Evolutionary conservation across 2,797 vertebrate genomes (phyloP).

Genomic region (Muscicapa comitata): DNA sequence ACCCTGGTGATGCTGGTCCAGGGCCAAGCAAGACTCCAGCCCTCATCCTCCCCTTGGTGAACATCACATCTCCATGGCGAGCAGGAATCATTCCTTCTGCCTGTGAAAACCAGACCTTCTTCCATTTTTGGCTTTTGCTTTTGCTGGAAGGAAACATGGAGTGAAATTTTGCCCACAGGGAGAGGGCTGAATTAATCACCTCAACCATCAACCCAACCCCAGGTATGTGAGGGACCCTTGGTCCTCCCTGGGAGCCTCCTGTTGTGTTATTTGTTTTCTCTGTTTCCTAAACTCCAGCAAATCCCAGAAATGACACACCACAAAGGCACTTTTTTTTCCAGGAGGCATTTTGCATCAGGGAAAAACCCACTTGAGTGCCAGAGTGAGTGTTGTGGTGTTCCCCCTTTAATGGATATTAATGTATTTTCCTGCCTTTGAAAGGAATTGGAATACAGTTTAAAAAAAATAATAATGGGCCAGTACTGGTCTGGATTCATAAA

Average conservation of each 20-base stretch:
- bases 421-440: constrained; percentile 27
- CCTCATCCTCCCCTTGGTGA: not conserved
- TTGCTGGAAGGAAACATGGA: not conserved
- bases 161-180: not conserved
- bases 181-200: not conserved
- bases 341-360: not conserved
- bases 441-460: not conserved
- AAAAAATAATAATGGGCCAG: not conserved
- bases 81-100: not conserved
- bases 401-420: not conserved
- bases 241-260: not conserved
- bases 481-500: not conserved
- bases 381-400: not conserved
- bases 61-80: not conserved
- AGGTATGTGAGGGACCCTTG: not conserved
- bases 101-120: not conserved
- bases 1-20: not conserved
- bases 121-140: not conserved
- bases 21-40: not conserved
- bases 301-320: not conserved
- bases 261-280: not conserved
- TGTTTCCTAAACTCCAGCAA: not conserved
- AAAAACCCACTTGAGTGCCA: not conserved
- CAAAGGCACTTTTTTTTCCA: not conserved
- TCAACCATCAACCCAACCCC: not conserved